Evolutionary conservation across 1,140 invertebrate genomes (phyloP), one percentile per base, ranked within the genome.

Genomic region (Pseudoatta argentina): DNA sequence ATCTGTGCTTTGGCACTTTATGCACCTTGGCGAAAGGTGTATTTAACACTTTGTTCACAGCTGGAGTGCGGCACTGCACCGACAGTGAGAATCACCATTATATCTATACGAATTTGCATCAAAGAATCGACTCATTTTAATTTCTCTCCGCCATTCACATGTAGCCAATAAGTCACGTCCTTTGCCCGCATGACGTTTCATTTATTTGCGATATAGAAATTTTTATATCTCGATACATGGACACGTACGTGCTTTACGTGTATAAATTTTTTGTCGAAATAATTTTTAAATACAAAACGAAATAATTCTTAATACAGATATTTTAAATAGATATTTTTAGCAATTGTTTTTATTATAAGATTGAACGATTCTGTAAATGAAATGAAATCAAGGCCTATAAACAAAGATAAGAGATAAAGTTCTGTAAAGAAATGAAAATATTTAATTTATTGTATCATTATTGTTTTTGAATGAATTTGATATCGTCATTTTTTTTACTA

Each of bases 21-120:
- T 94, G 92, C 92, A 94, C 91, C 90, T 92, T 91, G 89, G 92
- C 91, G 88, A 91, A 91, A 91, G 92, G 92, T 94, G 92, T 92
- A 93, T 87, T 89, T 93, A 94, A 95, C 92, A 94, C 93, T 93
- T 94, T 94, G 92, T 95, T 93, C 93, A 93, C 92, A 95, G 93
- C 93, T 93, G 92, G 92, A 92, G 92, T 93, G 92, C 92, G 81
- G 94, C 92, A 94, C 93, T 94, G 94, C 93, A 94, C 93, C 91
- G 85, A 93, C 92, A 92, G 93, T 93, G 93, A 95, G 92, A 94
- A 87, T 88, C 91, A 92, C 91, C 88, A 91, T 89, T 79, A 88
- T 91, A 90, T 83, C 89, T 90, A 82, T 86, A 89, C 82, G 89
- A 78, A 91, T 85, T 69, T 87, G 89, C 66, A 78, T 86, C 79